phyloP scores from a whole-genome alignment of 2,113 vertebrate species.

The Psittacus erithacus region DNA sequence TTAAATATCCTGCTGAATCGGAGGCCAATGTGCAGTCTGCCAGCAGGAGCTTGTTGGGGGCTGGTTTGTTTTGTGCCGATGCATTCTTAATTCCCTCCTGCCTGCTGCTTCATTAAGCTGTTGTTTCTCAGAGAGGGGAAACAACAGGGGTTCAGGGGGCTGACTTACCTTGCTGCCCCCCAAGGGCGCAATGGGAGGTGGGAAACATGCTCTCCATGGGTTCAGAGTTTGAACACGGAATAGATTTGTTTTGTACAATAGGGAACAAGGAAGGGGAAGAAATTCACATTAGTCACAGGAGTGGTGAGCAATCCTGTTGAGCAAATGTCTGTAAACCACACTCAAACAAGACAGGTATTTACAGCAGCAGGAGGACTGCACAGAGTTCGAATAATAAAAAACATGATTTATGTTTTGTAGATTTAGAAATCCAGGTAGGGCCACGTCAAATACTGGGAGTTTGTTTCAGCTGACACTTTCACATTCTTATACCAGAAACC shows the following conservation, averaged over 20 bases:
- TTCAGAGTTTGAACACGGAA: not conserved
- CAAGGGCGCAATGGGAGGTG: not conserved
- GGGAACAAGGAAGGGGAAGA: not conserved
- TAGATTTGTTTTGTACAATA: not conserved
- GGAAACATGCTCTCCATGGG: accelerated
- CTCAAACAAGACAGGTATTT: not conserved
- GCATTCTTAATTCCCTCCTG: not conserved
- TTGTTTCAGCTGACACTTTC: not conserved
- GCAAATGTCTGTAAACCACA: not conserved
- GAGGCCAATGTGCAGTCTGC: not conserved
- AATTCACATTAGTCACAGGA: not conserved
- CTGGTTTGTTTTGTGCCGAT: not conserved
- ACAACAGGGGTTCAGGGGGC: not conserved
- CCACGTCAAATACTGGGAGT: not conserved
- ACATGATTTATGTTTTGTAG: not conserved
- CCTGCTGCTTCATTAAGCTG: not conserved
- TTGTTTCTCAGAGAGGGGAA: not conserved
- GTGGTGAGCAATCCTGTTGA: not conserved
- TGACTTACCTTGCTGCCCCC: not conserved
- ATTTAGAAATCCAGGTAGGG: not conserved
- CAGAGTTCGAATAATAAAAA: not conserved
- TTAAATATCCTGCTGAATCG: not conserved
- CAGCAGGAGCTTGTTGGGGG: not conserved
- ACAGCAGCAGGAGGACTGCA: not conserved
- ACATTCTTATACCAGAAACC: not conserved